phyloP scores from a whole-genome alignment of 1,140 invertebrate species.

The Zaprionus tsacasi region DNA sequence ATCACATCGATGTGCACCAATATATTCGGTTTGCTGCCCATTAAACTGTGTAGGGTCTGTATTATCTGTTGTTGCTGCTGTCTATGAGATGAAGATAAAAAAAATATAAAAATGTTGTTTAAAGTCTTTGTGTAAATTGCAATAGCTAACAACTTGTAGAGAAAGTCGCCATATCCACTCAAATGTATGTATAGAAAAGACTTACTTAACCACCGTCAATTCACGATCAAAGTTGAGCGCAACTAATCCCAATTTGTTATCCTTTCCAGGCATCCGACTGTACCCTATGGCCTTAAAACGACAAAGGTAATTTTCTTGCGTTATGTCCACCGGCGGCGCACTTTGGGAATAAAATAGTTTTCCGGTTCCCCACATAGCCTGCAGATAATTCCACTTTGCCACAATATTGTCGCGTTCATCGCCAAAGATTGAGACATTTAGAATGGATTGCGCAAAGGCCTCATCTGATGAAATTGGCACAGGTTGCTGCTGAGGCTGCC shows the following conservation, averaged over 20 bases:
- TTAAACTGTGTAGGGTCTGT: slow-evolving; percentile 87
- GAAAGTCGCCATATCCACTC: no score
- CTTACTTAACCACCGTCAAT: slow-evolving; percentile 67
- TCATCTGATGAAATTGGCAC: slow-evolving; percentile 88
- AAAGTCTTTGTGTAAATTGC: no score
- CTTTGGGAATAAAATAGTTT: slow-evolving; percentile 91
- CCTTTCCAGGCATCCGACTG: slow-evolving; percentile 91
- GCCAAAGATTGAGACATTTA: slow-evolving; percentile 93
- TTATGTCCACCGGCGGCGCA: slow-evolving; percentile 90
- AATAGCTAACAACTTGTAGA: no score
- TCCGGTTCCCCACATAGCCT: slow-evolving; percentile 94
- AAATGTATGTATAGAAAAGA: no score
- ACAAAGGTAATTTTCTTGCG: slow-evolving; percentile 95
- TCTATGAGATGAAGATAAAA: slow-evolving; percentile 77
- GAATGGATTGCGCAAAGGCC: slow-evolving; percentile 91
- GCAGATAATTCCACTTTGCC: slow-evolving; percentile 96
- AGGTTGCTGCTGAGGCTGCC: slow-evolving; percentile 86
- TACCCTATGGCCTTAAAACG: slow-evolving; percentile 97
- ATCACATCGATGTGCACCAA: slow-evolving; percentile 91
- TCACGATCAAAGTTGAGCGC: slow-evolving; percentile 92
- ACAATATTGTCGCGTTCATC: slow-evolving; percentile 96
- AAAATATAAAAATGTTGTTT: no score
- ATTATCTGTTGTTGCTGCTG: slow-evolving; percentile 89
- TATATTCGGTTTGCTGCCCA: slow-evolving; percentile 94
- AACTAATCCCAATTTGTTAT: slow-evolving; percentile 95